A percentile compares a stretch with the other conserved stretches of the same genome.
These are phyloP conservation scores for Drosophila watanabei DNA, from an alignment of 1,140 invertebrate genomes.

Conservation along the genomic window DNA sequence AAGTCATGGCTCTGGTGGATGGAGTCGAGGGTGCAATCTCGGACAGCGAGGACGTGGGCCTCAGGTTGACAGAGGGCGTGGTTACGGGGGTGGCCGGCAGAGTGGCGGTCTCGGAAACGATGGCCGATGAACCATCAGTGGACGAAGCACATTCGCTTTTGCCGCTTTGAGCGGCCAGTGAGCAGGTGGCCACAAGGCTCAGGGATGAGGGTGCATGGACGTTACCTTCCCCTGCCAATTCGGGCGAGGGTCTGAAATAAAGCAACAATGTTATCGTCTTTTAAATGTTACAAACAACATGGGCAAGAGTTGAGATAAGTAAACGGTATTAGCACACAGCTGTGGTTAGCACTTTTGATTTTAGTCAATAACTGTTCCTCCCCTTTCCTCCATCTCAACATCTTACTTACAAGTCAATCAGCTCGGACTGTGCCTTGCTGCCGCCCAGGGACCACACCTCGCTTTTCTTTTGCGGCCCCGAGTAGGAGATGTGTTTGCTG, in stretches of 20 bases:
- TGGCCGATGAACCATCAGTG: constrained; percentile 35
- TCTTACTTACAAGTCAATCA: constrained; percentile 77
- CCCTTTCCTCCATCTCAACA: background rate
- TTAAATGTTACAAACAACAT: background rate
- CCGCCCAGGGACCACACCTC: constrained; percentile 82
- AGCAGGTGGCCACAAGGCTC: constrained; percentile 58
- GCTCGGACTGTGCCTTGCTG: constrained; percentile 72
- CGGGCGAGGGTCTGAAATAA: constrained; percentile 55
- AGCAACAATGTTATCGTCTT: background rate
- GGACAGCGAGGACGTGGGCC: constrained; percentile 44
- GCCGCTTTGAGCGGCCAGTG: constrained; percentile 40
- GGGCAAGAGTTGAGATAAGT: background rate
- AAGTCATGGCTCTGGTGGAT: constrained; percentile 64
- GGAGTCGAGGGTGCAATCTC: constrained; percentile 65
- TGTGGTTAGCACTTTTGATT: constrained; percentile 3
- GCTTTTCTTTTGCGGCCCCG: constrained; percentile 73
- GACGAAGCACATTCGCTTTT: constrained; percentile 23
- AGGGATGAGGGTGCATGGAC: constrained; percentile 55
- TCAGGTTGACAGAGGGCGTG: constrained; percentile 44
- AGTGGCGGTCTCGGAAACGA: constrained; percentile 47
- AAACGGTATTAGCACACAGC: background rate
- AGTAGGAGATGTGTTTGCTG: constrained; percentile 71
- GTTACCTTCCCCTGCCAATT: constrained; percentile 14
- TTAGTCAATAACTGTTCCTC: background rate
- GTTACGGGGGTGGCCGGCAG: constrained; percentile 56